phyloP scores from a whole-genome alignment of 1,140 invertebrate species.

The Cherax destructor region DNA sequence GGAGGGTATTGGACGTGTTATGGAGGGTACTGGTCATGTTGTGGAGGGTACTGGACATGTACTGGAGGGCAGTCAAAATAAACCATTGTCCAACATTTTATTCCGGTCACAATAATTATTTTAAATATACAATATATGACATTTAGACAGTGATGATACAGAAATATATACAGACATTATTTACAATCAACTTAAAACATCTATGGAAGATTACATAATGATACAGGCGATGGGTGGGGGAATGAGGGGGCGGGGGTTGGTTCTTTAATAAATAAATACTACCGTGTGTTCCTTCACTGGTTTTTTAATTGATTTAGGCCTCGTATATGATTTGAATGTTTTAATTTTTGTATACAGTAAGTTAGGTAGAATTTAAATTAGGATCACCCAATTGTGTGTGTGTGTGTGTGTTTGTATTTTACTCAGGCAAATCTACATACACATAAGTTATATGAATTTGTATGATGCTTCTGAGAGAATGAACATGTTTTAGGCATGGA shows the following conservation, averaged over 20 bases:
- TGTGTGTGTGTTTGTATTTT: background rate
- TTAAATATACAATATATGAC: slow-evolving; percentile 70
- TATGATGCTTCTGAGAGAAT: too few relatives aligned
- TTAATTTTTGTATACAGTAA: background rate
- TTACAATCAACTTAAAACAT: slow-evolving; percentile 61
- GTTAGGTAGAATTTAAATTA: too few relatives aligned
- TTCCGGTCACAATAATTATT: slow-evolving; percentile 68
- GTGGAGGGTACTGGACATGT: too few relatives aligned
- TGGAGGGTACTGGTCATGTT: too few relatives aligned
- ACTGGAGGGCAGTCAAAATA: too few relatives aligned
- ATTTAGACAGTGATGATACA: slow-evolving; percentile 63
- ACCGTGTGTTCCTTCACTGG: background rate
- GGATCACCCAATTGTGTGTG: background rate
- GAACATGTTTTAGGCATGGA: too few relatives aligned
- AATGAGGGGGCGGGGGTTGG: background rate
- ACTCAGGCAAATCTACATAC: too few relatives aligned
- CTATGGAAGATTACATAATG: slow-evolving; percentile 62
- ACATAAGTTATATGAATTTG: too few relatives aligned
- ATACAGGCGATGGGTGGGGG: background rate
- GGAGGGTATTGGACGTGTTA: too few relatives aligned
- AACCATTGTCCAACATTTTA: slow-evolving; percentile 58
- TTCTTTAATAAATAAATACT: background rate
- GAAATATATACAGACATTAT: slow-evolving; percentile 67
- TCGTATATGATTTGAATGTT: slow-evolving; percentile 21
- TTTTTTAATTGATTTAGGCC: background rate